phyloP scores from a whole-genome alignment of 2,113 vertebrate genomes.

The Sander vitreus region DNA sequence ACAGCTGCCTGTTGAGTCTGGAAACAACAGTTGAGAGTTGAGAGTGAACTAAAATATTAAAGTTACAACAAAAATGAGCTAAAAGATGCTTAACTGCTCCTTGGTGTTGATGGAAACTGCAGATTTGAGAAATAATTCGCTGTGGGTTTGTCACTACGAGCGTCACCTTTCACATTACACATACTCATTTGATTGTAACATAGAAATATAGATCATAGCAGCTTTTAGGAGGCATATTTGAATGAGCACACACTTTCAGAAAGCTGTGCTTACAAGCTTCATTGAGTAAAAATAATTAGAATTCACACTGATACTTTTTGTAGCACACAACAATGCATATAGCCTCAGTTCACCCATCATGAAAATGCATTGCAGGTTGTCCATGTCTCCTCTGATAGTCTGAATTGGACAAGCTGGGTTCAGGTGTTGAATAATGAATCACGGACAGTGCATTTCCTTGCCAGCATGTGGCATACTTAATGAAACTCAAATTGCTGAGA shows the following conservation, averaged over 20 bases:
- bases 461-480: conserved; percentile 43
- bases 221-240: neutral
- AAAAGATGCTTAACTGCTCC: neutral
- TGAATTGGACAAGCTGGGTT: conserved; percentile 15
- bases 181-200: neutral
- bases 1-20: neutral
- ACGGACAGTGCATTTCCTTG: conserved; percentile 16
- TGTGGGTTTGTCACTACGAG: neutral
- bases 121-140: neutral
- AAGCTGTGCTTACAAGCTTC: neutral
- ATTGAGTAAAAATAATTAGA: neutral
- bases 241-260: conserved; percentile 2
- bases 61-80: neutral
- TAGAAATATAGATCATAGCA: neutral
- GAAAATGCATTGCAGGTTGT: conserved; percentile 43
- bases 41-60: neutral
- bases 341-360: conserved; percentile 13
- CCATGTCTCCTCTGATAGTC: neutral
- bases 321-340: conserved; percentile 4
- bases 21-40: neutral
- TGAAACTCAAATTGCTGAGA: conserved; percentile 31
- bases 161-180: neutral
- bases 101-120: neutral
- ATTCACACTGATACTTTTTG: neutral
- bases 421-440: conserved; percentile 61